phyloP scores from a whole-genome alignment of 2,888 invertebrate species.

The Lochmaea capreae region DNA sequence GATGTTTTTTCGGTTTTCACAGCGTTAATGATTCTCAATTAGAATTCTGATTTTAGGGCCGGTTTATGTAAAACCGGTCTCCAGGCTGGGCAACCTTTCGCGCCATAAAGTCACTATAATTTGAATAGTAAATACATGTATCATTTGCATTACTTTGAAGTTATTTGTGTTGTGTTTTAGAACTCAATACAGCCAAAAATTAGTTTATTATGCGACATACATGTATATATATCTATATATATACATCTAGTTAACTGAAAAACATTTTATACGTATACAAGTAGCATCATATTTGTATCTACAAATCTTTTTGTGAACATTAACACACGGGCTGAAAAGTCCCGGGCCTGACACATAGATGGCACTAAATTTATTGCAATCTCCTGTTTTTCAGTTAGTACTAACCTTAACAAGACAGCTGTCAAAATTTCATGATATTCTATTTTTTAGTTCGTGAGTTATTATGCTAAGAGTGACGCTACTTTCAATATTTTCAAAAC shows the following conservation, averaged over 20 bases:
- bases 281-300: not conserved
- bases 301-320: too few relatives aligned
- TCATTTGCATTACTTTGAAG: conserved; percentile 45
- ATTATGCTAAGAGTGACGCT: too few relatives aligned
- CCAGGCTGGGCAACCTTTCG: conserved; percentile 33
- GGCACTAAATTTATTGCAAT: too few relatives aligned
- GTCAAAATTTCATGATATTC: too few relatives aligned
- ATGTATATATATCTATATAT: not conserved
- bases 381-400: too few relatives aligned
- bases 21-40: conserved; percentile 32
- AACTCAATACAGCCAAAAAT: conserved; percentile 31
- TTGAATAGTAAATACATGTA: conserved; percentile 44
- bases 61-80: conserved; percentile 36
- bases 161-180: conserved; percentile 35
- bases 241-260: not conserved
- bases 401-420: too few relatives aligned
- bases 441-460: too few relatives aligned
- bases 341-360: too few relatives aligned
- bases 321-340: too few relatives aligned
- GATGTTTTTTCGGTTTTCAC: conserved; percentile 14
- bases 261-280: not conserved
- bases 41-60: conserved; percentile 33
- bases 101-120: conserved; percentile 37
- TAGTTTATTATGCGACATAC: conserved; percentile 20
- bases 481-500: too few relatives aligned